Evolutionary conservation across 2,888 invertebrate species (phyloP), one percentile per base, ranked within the genome.

Genomic region (Carpatolechia fugitivella): DNA sequence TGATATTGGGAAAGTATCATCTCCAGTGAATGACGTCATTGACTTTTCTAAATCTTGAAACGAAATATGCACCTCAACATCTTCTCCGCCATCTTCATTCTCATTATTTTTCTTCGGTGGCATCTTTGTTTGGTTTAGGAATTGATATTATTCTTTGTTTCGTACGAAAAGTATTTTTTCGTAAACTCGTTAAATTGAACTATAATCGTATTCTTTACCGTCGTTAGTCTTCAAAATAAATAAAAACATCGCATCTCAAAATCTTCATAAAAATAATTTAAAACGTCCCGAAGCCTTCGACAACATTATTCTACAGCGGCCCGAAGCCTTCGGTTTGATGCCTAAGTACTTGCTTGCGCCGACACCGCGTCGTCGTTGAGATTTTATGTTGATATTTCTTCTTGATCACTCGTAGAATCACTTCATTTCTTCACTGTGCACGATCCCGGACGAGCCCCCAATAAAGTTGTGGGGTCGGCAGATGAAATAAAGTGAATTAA

Each of bases 11-110:
- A 58, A 58, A 3, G 51, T 49, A 13, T 60, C 58, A 48, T 60
- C 58, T 10, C 58, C 58, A 13, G 30, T 58, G 14, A 60, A 60
- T 3, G 44, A 3, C n/a, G 40, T 58, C 53, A 56, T 58, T 4
- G 59, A 56, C 13, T 54, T 58, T 31, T 57, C 57, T n/a, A 57
- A 35, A 35, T 57, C 56, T 8, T 20, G 41, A 20, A 55, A 35
- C 0, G 55, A 50, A 31, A 55, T 36, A 2, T 24, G 20, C 20
- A 24, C 24, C 10, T n/a, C 31, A 18, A n/a, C 14, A 4, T 18
- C 20, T 14, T 40, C 31, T 14, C 48, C 20, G 24, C 24, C 6
- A 6, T 3, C 24, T 24, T 24, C 24, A 24, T 24, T 24, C 8
- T 33, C 33, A 33, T 33, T 33, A 8, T 33, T n/a, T 10, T 49